Evolutionary conservation across 1,140 invertebrate species (phyloP).

Genomic region (Phymorhynchus buccinoides): DNA sequence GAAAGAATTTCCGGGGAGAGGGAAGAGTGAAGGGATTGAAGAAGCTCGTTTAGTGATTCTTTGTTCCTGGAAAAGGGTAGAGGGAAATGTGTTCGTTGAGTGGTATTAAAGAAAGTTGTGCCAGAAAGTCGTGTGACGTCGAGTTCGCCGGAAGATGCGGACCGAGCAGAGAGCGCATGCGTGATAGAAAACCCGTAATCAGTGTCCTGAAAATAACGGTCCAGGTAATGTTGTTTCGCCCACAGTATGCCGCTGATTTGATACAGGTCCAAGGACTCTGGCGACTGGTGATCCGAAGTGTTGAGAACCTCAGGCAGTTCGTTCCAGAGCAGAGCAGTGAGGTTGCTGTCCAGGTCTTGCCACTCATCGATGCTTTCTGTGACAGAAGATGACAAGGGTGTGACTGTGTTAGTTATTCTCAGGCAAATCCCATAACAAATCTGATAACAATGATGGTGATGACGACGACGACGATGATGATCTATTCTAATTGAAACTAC

Average conservation of each 20-base stretch:
- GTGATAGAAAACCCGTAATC: neutral
- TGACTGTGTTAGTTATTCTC: no score
- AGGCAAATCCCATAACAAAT: no score
- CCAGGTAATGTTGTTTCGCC: neutral
- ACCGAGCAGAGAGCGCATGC: neutral
- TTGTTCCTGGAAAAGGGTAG: no score
- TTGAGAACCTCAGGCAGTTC: conserved; percentile 52
- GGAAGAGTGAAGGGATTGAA: no score
- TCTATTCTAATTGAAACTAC: no score
- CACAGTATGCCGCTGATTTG: neutral
- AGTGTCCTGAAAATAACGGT: neutral
- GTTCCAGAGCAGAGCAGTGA: conserved; percentile 57
- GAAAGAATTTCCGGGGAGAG: no score
- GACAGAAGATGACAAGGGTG: neutral
- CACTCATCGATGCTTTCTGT: conserved; percentile 63
- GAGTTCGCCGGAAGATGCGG: neutral
- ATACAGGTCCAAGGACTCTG: neutral
- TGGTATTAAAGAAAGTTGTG: no score
- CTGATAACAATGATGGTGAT: no score
- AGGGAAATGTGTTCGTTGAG: no score
- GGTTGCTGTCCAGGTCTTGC: conserved; percentile 53
- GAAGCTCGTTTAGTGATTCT: no score
- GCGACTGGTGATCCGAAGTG: conserved; percentile 32
- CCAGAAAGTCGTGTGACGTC: neutral
- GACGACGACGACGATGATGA: no score